Evolutionary conservation across 2,888 invertebrate species (phyloP).

Genomic region (Proisotoma minuta): DNA sequence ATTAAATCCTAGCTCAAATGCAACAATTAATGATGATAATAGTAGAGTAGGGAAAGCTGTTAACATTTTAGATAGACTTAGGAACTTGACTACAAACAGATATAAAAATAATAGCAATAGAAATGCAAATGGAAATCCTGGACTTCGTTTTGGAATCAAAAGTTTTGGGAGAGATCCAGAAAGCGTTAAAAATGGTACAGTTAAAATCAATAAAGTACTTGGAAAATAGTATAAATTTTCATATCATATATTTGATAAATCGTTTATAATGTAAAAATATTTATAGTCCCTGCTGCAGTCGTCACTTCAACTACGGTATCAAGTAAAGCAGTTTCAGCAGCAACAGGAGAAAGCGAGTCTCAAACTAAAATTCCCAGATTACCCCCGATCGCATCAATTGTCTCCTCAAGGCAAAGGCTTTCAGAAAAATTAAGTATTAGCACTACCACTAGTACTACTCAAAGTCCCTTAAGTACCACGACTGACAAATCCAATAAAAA

Average conservation of each 20-base stretch:
- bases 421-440: not conserved
- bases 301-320: too few relatives aligned
- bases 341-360: too few relatives aligned
- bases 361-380: not conserved
- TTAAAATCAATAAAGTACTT: too few relatives aligned
- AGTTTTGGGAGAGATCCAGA: constrained; percentile 16
- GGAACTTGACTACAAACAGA: constrained; percentile 31
- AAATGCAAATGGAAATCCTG: not conserved
- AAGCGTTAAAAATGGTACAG: too few relatives aligned
- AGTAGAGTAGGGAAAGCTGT: constrained; percentile 14
- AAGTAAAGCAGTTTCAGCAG: too few relatives aligned
- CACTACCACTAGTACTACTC: not conserved
- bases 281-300: too few relatives aligned
- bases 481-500: not conserved
- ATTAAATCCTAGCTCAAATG: constrained; percentile 17
- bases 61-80: constrained; percentile 37
- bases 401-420: not conserved
- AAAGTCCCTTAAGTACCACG: not conserved
- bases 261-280: too few relatives aligned
- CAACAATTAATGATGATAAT: not conserved
- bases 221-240: too few relatives aligned
- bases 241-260: too few relatives aligned
- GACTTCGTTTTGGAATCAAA: constrained; percentile 22
- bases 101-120: not conserved
- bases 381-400: too few relatives aligned